Percentiles rank a stretch among this genome's conserved stretches.
Conservation (phyloP, 1,140 invertebrate genomes). For the Diachasmimorpha longicaudata region DNA sequence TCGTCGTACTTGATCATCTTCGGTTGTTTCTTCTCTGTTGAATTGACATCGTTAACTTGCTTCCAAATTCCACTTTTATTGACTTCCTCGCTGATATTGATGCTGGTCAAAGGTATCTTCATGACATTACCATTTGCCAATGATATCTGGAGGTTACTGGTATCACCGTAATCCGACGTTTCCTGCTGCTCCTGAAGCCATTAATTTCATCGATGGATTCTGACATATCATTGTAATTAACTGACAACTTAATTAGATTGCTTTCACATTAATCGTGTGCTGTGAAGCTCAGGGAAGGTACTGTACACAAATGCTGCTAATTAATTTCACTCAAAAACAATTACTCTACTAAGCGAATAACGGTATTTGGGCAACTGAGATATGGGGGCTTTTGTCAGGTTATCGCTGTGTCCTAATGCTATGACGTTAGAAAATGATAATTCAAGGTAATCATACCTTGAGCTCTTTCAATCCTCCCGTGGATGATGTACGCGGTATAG, state of each 20-base stretch:
- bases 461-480: not conserved
- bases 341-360: not conserved
- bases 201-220: not conserved
- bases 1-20: constrained; percentile 53
- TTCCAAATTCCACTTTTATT: constrained; percentile 94
- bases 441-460: constrained; percentile 2
- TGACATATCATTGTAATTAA: not conserved
- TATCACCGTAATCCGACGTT: constrained; percentile 50
- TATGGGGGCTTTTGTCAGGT: not conserved
- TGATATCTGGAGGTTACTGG: constrained; percentile 82
- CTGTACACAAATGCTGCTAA: not conserved
- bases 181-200: constrained; percentile 50
- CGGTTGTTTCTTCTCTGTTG: constrained; percentile 58
- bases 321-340: not conserved
- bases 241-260: too few species aligned
- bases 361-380: not conserved
- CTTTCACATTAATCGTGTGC: not conserved
- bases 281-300: not conserved
- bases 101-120: constrained; percentile 86
- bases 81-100: constrained; percentile 93
- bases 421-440: not conserved
- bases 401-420: not conserved
- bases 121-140: constrained; percentile 90
- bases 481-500: constrained; percentile 8
- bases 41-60: constrained; percentile 87